Evolutionary conservation across 2,113 vertebrate species (phyloP), one percentile per base, ranked within the genome.

Genomic region (Oxyura jamaicensis): DNA sequence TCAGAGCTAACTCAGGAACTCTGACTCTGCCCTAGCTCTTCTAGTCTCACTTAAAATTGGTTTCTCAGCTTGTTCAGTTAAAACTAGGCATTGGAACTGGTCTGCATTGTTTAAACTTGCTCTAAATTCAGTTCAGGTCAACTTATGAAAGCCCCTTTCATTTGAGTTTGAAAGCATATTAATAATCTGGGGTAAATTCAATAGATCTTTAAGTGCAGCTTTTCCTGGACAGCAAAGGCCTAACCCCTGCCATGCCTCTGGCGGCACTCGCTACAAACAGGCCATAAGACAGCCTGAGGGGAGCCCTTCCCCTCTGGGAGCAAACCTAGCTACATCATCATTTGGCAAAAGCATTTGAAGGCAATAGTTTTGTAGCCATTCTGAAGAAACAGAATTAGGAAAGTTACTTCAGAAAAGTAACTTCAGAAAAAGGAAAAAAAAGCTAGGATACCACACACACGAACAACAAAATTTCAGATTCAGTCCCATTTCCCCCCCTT

Each of bases 401-500:
- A 53, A 62, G 26, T 60, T 46, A 88, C 60, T 83, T 60, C 59
- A 46, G 10, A 87, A 50, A 53, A 62, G 26, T 60, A 41, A 88
- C 60, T 81, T 56, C 59, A 46, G 17, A 46, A 9, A 44, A 44
- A 21, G 3, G 10, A 48, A 48, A 10, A 82, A 85, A 85, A 48
- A 46, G 11, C 3, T 5, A 39, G 13, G 2, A 1, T 33, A 31
- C n/a, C 2, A 0, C 29, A 3, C n/a, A 21, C 28, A 41, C 11
- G n/a, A 28, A 29, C 15, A 7, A 60, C 12, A 56, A 35, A 8
- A 9, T 28, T 48, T 23, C 60, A 39, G 13, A 41, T 59, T 26
- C 10, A 2, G 0, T 16, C 2, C 3, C 19, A 55, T 23, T 7
- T 4, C 2, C 2, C 17, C 10, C 7, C 4, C 8, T 65, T 46